phyloP scores from a whole-genome alignment of 2,113 vertebrate genomes.

The Saiga tatarica region DNA sequence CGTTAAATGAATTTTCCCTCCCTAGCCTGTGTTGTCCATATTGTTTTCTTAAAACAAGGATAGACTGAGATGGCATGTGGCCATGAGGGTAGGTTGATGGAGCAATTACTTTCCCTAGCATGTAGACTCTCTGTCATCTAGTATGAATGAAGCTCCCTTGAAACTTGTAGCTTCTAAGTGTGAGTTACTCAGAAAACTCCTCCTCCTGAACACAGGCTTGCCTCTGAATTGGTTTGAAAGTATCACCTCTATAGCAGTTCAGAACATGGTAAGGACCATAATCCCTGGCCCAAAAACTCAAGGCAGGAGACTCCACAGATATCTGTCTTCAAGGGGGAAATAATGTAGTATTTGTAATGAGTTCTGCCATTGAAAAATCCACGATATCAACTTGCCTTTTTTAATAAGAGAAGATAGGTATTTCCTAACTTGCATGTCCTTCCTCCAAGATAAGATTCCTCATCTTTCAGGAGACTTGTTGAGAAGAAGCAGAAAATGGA shows the following conservation, averaged over 20 bases:
- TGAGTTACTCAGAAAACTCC: neutral
- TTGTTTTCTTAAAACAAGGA: neutral
- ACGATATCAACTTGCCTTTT: neutral
- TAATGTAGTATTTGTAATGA: neutral
- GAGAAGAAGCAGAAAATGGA: neutral
- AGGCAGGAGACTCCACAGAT: neutral
- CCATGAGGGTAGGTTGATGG: neutral
- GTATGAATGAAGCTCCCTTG: neutral
- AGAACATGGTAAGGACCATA: neutral
- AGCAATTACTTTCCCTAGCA: neutral
- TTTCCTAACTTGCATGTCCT: neutral
- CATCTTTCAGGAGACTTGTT: neutral
- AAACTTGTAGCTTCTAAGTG: neutral
- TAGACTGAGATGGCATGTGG: neutral
- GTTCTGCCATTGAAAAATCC: neutral
- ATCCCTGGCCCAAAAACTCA: neutral
- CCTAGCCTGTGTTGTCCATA: neutral
- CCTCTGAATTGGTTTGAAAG: neutral
- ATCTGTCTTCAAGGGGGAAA: neutral
- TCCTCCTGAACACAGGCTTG: too few species aligned
- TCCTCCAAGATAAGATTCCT: neutral
- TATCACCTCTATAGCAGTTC: neutral
- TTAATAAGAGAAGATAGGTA: neutral
- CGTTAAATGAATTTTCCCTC: neutral
- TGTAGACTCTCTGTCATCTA: neutral